These are phyloP conservation scores for Troides oblongomaculatus DNA, from an alignment of 2,888 invertebrate species.

Conservation along the genomic window DNA sequence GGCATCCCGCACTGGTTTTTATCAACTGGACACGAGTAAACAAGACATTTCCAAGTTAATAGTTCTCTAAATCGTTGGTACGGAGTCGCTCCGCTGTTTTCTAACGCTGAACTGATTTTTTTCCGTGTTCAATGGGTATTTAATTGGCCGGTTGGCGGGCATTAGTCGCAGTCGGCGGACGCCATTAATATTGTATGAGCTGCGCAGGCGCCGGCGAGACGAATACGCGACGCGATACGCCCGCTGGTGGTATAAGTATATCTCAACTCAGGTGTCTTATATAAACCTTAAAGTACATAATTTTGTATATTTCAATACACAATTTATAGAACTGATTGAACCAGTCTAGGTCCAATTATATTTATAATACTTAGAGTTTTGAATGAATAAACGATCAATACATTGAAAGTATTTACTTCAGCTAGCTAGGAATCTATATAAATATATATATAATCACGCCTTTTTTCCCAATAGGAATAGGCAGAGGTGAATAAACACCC, in stretches of 20 bases:
- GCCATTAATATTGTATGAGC: slow-evolving; percentile 70
- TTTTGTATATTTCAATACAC: too few species aligned
- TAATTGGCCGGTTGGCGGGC: slow-evolving; percentile 51
- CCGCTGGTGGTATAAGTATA: slow-evolving; percentile 30
- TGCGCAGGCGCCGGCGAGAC: slow-evolving; percentile 53
- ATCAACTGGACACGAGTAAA: slow-evolving; percentile 12
- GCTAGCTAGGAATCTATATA: too few species aligned
- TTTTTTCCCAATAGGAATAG: too few species aligned
- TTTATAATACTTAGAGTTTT: too few species aligned
- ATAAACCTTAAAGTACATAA: not conserved
- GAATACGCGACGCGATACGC: slow-evolving; percentile 41
- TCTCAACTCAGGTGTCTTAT: too few species aligned
- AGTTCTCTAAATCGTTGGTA: slow-evolving; percentile 24
- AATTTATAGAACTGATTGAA: too few species aligned
- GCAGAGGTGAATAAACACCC: too few species aligned
- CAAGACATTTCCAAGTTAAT: slow-evolving; percentile 29
- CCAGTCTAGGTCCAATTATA: too few species aligned
- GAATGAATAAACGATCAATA: too few species aligned
- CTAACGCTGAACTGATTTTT: slow-evolving; percentile 34
- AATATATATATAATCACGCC: too few species aligned
- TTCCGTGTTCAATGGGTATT: slow-evolving; percentile 47
- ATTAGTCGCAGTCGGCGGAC: slow-evolving; percentile 47
- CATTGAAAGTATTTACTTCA: too few species aligned
- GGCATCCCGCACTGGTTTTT: slow-evolving; percentile 22
- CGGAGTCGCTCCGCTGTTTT: slow-evolving; percentile 10